phyloP scores from a whole-genome alignment of 2,113 vertebrate species.

The Puma concolor region DNA sequence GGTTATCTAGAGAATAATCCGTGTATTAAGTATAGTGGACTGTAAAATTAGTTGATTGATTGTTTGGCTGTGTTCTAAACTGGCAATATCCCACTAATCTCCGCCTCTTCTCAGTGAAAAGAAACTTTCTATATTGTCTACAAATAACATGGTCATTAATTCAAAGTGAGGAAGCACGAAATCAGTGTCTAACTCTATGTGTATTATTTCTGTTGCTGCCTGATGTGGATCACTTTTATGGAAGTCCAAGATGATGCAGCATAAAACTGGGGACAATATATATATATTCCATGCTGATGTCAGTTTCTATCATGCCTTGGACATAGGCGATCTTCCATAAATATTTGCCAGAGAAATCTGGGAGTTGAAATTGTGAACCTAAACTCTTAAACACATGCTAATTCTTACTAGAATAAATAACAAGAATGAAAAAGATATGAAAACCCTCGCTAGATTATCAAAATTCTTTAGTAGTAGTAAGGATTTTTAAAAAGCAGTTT shows the following conservation, averaged over 20 bases:
- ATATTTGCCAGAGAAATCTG: background rate
- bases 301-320: background rate
- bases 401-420: background rate
- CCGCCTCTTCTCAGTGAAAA: conserved; percentile 36
- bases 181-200: background rate
- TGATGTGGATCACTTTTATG: background rate
- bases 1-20: background rate
- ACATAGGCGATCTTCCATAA: background rate
- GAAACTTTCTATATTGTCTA: conserved; percentile 54
- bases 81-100: conserved; percentile 52
- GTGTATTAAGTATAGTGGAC: background rate
- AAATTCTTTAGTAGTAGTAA: conserved; percentile 11
- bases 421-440: background rate
- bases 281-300: background rate
- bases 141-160: conserved; percentile 57
- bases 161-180: conserved; percentile 15
- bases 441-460: background rate
- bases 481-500: conserved; percentile 23
- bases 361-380: background rate
- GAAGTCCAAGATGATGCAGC: background rate
- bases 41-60: conserved; percentile 53
- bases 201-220: background rate
- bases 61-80: conserved; percentile 20
- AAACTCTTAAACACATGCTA: background rate
- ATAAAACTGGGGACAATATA: background rate